A percentile compares a stretch with the other conserved stretches of the same genome.
Evolutionary conservation across 1,140 invertebrate species (phyloP).

Genomic region (Bursaphelenchus mucronatus): DNA sequence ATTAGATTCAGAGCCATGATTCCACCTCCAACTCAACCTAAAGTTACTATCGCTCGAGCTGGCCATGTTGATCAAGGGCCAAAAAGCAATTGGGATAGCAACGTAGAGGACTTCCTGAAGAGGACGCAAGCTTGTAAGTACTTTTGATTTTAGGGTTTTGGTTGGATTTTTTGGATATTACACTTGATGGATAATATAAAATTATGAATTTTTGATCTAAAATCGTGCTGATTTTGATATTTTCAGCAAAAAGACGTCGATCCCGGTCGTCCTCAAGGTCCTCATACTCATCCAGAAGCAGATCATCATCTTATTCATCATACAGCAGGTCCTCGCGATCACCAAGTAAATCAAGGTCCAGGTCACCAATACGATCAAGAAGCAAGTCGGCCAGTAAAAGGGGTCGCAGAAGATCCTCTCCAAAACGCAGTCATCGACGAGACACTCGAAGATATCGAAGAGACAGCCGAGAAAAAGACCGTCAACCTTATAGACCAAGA

Average conservation of each 20-base stretch:
- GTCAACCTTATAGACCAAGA: constrained; percentile 17
- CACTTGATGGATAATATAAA: neutral
- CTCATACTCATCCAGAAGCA: neutral
- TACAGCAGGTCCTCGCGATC: constrained; percentile 3
- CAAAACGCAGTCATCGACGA: neutral
- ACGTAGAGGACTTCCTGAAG: constrained; percentile 42
- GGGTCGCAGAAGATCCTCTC: neutral
- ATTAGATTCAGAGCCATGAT: constrained; percentile 9
- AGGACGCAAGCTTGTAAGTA: constrained; percentile 32
- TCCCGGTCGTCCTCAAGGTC: too few relatives aligned
- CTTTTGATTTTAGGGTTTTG: neutral
- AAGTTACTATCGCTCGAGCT: constrained; percentile 14
- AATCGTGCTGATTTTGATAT: neutral
- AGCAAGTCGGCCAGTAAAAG: neutral
- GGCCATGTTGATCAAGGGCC: constrained; percentile 1
- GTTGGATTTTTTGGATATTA: neutral
- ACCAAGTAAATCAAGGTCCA: neutral
- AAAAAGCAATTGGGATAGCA: constrained; percentile 29
- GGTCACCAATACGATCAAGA: neutral
- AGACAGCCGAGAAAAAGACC: constrained; percentile 4
- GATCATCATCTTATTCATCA: constrained; percentile 1
- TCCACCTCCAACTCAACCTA: constrained; percentile 1
- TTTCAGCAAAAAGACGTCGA: too few relatives aligned
- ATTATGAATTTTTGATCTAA: neutral
- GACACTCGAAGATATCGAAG: neutral